These are phyloP conservation scores for Orthosia gothica DNA, from an alignment of 2,888 invertebrate genomes.

Conservation along the genomic window DNA sequence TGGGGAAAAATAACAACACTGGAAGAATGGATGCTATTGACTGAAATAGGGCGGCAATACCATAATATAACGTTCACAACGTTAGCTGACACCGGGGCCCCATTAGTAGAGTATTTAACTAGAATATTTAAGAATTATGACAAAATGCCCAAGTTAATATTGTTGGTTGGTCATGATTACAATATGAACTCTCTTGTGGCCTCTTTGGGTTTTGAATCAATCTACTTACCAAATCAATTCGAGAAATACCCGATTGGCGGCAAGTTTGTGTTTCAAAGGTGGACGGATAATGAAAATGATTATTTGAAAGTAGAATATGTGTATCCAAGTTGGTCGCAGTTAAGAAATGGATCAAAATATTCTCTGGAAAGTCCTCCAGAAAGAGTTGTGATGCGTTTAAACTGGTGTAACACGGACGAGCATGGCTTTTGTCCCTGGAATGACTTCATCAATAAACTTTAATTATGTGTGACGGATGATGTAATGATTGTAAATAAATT, in stretches of 20 bases:
- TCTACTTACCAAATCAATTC: constrained; percentile 53
- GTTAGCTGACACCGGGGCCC: constrained; percentile 42
- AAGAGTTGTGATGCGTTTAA: constrained; percentile 47
- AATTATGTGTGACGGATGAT: neutral
- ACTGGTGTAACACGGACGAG: constrained; percentile 49
- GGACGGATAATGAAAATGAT: constrained; percentile 54
- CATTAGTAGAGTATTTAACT: constrained; percentile 40
- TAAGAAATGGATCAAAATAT: constrained; percentile 50
- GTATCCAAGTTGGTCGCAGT: constrained; percentile 53
- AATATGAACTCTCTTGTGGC: constrained; percentile 51
- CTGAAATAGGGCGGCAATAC: constrained; percentile 43
- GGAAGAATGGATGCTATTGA: constrained; percentile 47
- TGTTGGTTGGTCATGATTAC: constrained; percentile 62
- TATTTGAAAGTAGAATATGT: constrained; percentile 63
- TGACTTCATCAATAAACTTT: constrained; percentile 53
- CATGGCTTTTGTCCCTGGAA: constrained; percentile 55
- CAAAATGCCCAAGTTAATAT: constrained; percentile 48
- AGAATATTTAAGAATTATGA: constrained; percentile 48
- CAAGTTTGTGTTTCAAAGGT: constrained; percentile 62
- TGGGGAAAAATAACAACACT: constrained; percentile 56
- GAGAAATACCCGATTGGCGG: constrained; percentile 60
- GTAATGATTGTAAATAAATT: no score
- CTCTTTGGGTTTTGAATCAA: constrained; percentile 43
- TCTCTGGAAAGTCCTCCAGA: constrained; percentile 43
- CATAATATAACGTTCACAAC: constrained; percentile 48